A percentile compares a stretch with the other conserved stretches of the same genome.
These are phyloP conservation scores for Nemopilema nomurai DNA, from an alignment of 30 jellyfish, hydroid and myxozoan species.

Conservation along the genomic window DNA sequence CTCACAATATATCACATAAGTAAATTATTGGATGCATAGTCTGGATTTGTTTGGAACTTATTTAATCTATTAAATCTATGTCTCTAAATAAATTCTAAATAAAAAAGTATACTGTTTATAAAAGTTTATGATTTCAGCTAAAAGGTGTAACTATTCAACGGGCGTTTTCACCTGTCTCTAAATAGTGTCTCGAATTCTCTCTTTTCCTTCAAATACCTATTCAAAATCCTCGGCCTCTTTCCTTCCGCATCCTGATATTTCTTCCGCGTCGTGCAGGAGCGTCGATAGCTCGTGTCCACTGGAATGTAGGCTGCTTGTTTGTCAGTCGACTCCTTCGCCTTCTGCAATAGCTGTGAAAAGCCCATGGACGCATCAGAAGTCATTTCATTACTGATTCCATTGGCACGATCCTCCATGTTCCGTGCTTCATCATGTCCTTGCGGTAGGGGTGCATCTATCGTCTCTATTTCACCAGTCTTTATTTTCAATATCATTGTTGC, in stretches of 20 bases:
- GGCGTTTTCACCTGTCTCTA: not conserved
- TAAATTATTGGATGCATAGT: no score
- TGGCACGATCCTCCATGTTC: not conserved
- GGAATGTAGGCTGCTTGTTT: slow-evolving; percentile 49
- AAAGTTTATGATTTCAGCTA: no score
- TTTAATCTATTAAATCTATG: no score
- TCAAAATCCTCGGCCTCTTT: slow-evolving; percentile 33
- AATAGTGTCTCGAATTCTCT: slow-evolving; percentile 27
- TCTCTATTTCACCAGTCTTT: no score
- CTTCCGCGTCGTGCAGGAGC: slow-evolving; percentile 46
- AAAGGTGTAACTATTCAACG: no score
- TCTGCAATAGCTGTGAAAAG: slow-evolving; percentile 7
- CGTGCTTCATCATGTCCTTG: not conserved
- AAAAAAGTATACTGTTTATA: no score
- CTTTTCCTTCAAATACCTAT: slow-evolving; percentile 50
- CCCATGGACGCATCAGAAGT: not conserved
- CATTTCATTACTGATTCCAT: not conserved
- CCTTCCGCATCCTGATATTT: slow-evolving; percentile 14
- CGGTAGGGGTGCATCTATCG: not conserved
- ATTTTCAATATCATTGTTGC: no score
- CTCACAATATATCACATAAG: no score
- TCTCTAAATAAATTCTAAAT: no score
- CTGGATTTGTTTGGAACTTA: no score
- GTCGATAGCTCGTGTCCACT: slow-evolving; percentile 12
- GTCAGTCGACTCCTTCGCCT: slow-evolving; percentile 38